phyloP scores from a whole-genome alignment of 2,113 vertebrate species.

The Muntiacus muntjak region DNA sequence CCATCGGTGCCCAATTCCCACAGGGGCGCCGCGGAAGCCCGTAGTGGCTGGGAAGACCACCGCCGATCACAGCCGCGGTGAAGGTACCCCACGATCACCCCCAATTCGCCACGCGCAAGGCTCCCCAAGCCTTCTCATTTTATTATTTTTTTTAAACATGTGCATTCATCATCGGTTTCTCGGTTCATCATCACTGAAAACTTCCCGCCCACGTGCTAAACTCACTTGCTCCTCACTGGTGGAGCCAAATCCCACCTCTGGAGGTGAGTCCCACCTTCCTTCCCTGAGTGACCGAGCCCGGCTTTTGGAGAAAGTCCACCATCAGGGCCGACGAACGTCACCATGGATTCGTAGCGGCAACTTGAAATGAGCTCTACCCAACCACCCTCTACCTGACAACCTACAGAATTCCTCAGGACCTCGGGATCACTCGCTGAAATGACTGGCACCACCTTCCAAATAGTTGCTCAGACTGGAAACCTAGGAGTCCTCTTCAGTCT shows the following conservation, averaged over 20 bases:
- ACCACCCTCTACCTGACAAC: not conserved
- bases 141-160: not conserved
- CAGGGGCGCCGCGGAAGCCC: not conserved
- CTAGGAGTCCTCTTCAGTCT: not conserved
- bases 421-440: not conserved
- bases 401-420: too few relatives aligned
- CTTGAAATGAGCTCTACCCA: not conserved
- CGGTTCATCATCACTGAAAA: not conserved
- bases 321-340: not conserved
- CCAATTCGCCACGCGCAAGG: not conserved
- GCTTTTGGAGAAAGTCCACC: not conserved
- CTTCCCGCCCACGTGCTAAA: not conserved
- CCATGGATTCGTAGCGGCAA: not conserved
- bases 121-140: not conserved
- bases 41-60: not conserved
- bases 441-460: not conserved
- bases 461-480: not conserved
- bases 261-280: not conserved
- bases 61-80: not conserved
- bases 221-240: not conserved
- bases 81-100: accelerated
- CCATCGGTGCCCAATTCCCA: not conserved
- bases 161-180: not conserved
- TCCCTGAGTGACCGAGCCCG: not conserved
- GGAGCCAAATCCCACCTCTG: not conserved